phyloP scores from a whole-genome alignment of 1,140 invertebrate genomes.

The Trichonephila inaurata region DNA sequence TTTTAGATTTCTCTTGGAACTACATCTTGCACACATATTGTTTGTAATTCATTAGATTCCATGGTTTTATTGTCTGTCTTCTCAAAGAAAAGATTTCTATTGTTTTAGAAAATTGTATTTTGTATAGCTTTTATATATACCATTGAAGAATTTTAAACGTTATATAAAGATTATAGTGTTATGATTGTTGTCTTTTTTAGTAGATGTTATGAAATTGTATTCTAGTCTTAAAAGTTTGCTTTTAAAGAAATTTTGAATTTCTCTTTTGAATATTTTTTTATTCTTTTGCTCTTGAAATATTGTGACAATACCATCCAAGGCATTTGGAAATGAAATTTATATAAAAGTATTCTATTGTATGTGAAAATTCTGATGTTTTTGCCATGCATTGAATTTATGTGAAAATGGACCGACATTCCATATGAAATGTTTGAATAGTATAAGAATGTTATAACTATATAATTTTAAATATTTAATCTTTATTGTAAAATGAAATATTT shows the following conservation, averaged over 20 bases:
- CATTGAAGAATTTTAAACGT: constrained; percentile 14
- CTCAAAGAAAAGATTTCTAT: background rate
- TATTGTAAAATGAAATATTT: background rate
- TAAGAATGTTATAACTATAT: constrained; percentile 2
- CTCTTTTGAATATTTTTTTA: background rate
- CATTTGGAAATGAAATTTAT: background rate
- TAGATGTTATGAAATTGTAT: constrained; percentile 30
- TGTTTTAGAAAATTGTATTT: constrained; percentile 11
- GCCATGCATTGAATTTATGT: background rate
- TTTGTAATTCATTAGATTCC: constrained; percentile 7
- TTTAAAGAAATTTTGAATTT: background rate
- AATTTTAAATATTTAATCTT: constrained; percentile 1
- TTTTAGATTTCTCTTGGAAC: background rate
- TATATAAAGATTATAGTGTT: constrained; percentile 34
- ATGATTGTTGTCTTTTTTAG: constrained; percentile 6
- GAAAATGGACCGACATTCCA: constrained; percentile 28
- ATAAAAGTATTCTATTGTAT: background rate
- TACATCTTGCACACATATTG: background rate
- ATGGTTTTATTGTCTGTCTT: background rate
- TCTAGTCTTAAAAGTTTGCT: constrained; percentile 31
- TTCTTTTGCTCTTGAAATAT: background rate
- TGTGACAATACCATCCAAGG: background rate
- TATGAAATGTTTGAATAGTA: background rate
- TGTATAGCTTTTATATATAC: constrained; percentile 4
- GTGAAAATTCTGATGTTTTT: constrained; percentile 1